These are phyloP conservation scores for Fulmarus glacialis DNA, from an alignment of 2,113 vertebrate species.

Conservation along the genomic window DNA sequence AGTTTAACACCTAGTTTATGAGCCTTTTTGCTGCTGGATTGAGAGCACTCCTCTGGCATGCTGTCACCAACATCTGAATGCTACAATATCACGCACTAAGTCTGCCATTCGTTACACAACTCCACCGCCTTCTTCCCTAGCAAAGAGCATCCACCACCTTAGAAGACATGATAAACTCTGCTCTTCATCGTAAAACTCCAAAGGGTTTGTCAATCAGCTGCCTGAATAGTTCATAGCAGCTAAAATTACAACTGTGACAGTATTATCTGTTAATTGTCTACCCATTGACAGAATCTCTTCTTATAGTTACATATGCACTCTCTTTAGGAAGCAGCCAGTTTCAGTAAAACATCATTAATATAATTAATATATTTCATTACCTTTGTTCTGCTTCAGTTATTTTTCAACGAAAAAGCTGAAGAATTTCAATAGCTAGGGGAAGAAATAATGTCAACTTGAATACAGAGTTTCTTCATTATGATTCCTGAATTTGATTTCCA, in stretches of 20 bases:
- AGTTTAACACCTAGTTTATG: background rate
- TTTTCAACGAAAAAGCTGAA: constrained; percentile 61
- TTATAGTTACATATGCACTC: constrained; percentile 25
- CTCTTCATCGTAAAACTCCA: background rate
- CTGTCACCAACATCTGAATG: background rate
- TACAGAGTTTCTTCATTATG: constrained; percentile 60
- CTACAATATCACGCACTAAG: background rate
- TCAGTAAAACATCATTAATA: constrained; percentile 78
- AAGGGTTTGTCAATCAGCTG: background rate
- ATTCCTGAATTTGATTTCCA: constrained; percentile 62
- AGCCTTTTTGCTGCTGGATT: background rate
- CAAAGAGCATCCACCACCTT: background rate
- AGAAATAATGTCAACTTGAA: constrained; percentile 61
- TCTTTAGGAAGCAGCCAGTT: constrained; percentile 70
- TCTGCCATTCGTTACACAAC: background rate
- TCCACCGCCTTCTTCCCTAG: background rate
- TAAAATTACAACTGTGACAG: constrained; percentile 52
- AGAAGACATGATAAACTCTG: background rate
- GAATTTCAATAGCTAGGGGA: constrained; percentile 59
- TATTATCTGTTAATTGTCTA: constrained; percentile 46
- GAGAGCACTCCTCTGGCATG: background rate
- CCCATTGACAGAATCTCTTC: constrained; percentile 45
- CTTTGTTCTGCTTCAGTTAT: constrained; percentile 74
- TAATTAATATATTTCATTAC: constrained; percentile 83
- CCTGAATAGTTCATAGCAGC: constrained; percentile 35